These are phyloP conservation scores for Octomys mimax DNA, from an alignment of 2,797 vertebrate genomes.

Conservation along the genomic window DNA sequence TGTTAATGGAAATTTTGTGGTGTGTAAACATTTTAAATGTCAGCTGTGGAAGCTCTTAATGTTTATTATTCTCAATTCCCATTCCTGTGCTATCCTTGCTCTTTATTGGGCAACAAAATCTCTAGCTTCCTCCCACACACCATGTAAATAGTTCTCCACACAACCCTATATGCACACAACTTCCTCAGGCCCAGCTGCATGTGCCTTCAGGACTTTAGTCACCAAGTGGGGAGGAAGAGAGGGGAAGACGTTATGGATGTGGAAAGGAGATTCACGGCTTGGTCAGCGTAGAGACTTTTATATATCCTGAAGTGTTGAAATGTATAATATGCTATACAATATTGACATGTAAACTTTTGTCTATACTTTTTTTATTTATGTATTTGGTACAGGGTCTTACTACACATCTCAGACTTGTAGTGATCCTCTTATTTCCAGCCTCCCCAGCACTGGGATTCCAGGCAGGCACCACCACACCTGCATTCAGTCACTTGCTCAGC, in stretches of 20 bases:
- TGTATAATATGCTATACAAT: neutral
- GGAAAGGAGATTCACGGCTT: neutral
- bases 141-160: conserved; percentile 75
- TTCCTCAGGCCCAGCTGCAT: conserved; percentile 59
- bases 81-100: conserved; percentile 64
- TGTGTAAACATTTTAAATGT: conserved; percentile 83
- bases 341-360: neutral
- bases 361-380: neutral
- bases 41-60: conserved; percentile 71
- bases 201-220: conserved; percentile 44
- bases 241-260: neutral
- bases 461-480: too few relatives aligned
- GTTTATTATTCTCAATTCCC: conserved; percentile 78
- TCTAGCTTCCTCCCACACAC: conserved; percentile 69
- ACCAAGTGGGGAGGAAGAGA: neutral
- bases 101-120: conserved; percentile 75
- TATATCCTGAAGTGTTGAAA: neutral
- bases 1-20: conserved; percentile 76
- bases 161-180: conserved; percentile 22
- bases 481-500: too few relatives aligned
- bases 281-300: neutral
- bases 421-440: too few relatives aligned
- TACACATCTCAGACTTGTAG: too few relatives aligned
- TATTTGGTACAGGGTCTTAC: too few relatives aligned
- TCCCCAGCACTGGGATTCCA: too few relatives aligned